Base-by-base conservation (phyloP, 2,888 invertebrate genomes). In the Brachypalpus laphriformis region DNA sequence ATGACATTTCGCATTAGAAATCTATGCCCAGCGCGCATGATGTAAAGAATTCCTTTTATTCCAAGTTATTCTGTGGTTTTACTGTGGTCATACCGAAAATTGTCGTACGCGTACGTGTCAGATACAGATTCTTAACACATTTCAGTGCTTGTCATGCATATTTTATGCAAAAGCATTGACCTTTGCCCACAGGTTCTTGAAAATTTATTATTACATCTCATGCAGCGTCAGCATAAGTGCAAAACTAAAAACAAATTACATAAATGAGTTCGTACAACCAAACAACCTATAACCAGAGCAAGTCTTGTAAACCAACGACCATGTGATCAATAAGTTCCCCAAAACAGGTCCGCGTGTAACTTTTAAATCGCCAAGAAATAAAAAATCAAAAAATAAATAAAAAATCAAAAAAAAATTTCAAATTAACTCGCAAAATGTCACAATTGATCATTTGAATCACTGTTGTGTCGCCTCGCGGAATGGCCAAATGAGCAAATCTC, bases 351-450 rank as follows among this genome's bases (percentile, higher is more conserved):
- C 78, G 56, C 18, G 59, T 72, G 51, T 42, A 61, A 63, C 31
- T 49, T 54, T 47, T 18, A 65, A 61, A 63, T 37, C 63, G 47
- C 42, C 66, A 37, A 37, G n/a, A n/a, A n/a, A 34, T 9, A 34
- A 9, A 34, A 25, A 25, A 25, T 25, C 25, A 40, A 40, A 40
- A 37, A 37, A 40, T 68, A 45, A 71, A 34, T 9, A 34, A 9
- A 34, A 25, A 25, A 25, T 25, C 25, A 40, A 40, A 40, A 37
- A 37, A 40, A 74, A 45, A 71, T 76, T 65, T 57, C 45, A 70
- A 72, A 82, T 65, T 76, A 34, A 80, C 80, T 72, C 40, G 81
- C 74, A 71, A 77, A 86, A 86, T 76, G 71, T 86, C 82, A 86
- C 78, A 78, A 68, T 65, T 74, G 75, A 75, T 81, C 54, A 70